phyloP scores from a whole-genome alignment of 2,888 invertebrate species.

The Chymomyza caudatula region DNA sequence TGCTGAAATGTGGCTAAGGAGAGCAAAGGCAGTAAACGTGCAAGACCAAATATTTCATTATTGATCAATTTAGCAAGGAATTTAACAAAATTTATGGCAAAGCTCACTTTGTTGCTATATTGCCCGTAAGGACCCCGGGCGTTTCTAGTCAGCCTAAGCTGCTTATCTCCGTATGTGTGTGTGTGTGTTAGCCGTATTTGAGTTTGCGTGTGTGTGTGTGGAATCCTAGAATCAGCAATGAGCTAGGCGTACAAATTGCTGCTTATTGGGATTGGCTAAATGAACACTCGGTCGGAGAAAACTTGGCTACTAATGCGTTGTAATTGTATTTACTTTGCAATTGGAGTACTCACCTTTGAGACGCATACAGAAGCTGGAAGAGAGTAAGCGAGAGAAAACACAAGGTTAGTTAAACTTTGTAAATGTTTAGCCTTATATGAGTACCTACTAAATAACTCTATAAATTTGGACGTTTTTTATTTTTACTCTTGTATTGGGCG shows the following conservation, averaged over 20 bases:
- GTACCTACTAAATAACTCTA: not conserved
- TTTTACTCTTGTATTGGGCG: not conserved
- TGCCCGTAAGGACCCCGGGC: conserved; percentile 3
- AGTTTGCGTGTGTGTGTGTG: not conserved
- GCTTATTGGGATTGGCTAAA: not conserved
- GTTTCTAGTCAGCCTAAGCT: conserved; percentile 40
- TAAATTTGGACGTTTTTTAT: not conserved
- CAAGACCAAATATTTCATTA: not conserved
- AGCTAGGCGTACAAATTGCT: conserved; percentile 33
- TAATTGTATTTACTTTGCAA: not conserved
- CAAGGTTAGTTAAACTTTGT: not conserved
- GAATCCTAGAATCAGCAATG: conserved; percentile 12
- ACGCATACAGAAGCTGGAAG: not conserved
- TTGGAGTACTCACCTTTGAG: not conserved
- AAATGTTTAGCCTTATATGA: not conserved
- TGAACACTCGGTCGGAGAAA: conserved; percentile 2
- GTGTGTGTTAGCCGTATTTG: not conserved
- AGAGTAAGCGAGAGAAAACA: not conserved
- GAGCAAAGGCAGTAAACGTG: not conserved
- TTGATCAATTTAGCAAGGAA: not conserved
- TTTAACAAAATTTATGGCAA: not conserved
- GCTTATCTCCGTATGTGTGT: conserved; percentile 25
- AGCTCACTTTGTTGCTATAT: not conserved
- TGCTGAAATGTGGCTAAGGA: not conserved
- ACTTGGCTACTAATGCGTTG: not conserved